A percentile compares a stretch with the other conserved stretches of the same genome.
These are phyloP conservation scores for Quadroppia sp. DNA, from an alignment of 2,888 invertebrate species.

Conservation along the genomic window DNA sequence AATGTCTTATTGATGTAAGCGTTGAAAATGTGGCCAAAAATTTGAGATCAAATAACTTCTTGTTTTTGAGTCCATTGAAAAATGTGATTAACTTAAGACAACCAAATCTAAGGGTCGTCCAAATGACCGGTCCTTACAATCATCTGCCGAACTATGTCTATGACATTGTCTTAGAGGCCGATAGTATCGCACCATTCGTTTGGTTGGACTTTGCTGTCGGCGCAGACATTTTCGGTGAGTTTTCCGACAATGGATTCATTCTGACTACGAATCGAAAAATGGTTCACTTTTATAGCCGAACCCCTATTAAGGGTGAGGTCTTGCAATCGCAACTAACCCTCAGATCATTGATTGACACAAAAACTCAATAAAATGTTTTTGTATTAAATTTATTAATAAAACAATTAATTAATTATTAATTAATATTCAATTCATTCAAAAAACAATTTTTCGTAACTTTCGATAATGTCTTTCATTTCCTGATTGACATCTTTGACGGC, in stretches of 20 bases:
- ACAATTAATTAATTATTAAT: too few relatives aligned
- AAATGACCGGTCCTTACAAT: slow-evolving; percentile 44
- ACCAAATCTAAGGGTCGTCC: slow-evolving; percentile 47
- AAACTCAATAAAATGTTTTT: too few relatives aligned
- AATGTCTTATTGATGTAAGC: slow-evolving; percentile 23
- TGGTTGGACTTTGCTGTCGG: slow-evolving; percentile 53
- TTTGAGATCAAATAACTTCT: slow-evolving; percentile 22
- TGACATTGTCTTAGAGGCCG: slow-evolving; percentile 40
- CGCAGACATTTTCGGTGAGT: slow-evolving; percentile 58
- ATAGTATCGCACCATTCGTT: slow-evolving; percentile 63
- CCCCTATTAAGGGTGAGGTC: too few relatives aligned
- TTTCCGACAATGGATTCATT: slow-evolving; percentile 70
- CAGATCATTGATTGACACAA: too few relatives aligned
- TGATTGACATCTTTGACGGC: slow-evolving; percentile 11
- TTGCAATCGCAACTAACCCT: too few relatives aligned
- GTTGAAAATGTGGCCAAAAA: background rate
- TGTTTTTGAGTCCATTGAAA: slow-evolving; percentile 9
- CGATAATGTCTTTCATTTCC: background rate
- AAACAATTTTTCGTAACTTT: background rate
- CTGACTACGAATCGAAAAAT: too few relatives aligned
- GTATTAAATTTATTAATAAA: too few relatives aligned
- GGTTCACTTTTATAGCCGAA: too few relatives aligned
- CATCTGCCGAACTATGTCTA: slow-evolving; percentile 26
- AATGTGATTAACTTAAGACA: background rate
- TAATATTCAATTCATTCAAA: background rate